phyloP scores from a whole-genome alignment of 1,140 invertebrate genomes.

The Eufriesea mexicana region DNA sequence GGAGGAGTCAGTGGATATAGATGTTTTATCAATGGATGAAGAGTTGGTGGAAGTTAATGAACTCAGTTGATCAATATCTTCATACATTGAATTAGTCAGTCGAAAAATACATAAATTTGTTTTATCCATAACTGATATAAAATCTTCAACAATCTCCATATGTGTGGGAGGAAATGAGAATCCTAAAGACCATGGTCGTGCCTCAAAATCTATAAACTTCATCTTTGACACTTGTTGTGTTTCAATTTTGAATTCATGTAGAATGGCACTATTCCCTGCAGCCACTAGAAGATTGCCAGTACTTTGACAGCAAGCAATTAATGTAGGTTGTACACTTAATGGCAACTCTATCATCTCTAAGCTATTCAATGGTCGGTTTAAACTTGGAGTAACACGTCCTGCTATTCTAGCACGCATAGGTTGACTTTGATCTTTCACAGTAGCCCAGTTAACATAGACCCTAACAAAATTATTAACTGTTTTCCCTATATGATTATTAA shows the following conservation, averaged over 20 bases:
- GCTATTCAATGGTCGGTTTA: slow-evolving; percentile 83
- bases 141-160: slow-evolving; percentile 84
- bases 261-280: slow-evolving; percentile 81
- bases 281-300: slow-evolving; percentile 85
- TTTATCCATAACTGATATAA: slow-evolving; percentile 83
- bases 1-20: slow-evolving; percentile 74
- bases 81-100: slow-evolving; percentile 78
- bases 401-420: slow-evolving; percentile 88
- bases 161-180: slow-evolving; percentile 82
- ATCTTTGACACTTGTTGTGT: slow-evolving; percentile 85
- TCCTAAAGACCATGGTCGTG: slow-evolving; percentile 81
- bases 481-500: slow-evolving; percentile 71
- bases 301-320: slow-evolving; percentile 85
- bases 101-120: slow-evolving; percentile 72
- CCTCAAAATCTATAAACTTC: slow-evolving; percentile 87
- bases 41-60: slow-evolving; percentile 74
- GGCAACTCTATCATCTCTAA: slow-evolving; percentile 89
- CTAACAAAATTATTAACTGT: slow-evolving; percentile 82
- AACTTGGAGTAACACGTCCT: slow-evolving; percentile 86
- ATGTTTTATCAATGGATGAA: slow-evolving; percentile 73
- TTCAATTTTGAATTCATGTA: slow-evolving; percentile 85
- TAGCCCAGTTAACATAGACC: slow-evolving; percentile 86
- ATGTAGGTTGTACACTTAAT: slow-evolving; percentile 82
- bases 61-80: slow-evolving; percentile 75
- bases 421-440: slow-evolving; percentile 80